Evolutionary conservation across 2,888 invertebrate genomes (phyloP).

Genomic region (Cheilosia soror): DNA sequence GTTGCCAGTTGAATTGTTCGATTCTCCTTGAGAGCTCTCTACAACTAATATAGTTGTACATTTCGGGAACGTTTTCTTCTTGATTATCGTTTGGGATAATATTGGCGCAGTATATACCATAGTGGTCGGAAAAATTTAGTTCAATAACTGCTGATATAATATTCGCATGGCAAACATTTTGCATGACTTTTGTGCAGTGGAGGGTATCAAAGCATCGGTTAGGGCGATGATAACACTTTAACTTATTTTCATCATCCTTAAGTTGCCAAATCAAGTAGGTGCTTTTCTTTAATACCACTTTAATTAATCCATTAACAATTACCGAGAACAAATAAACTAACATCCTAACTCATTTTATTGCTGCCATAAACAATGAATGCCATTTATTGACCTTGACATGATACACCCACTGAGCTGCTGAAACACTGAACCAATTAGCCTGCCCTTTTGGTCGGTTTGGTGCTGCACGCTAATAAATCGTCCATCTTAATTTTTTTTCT

Average conservation of each 20-base stretch:
- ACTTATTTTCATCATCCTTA: too few relatives aligned
- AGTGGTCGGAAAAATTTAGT: too few relatives aligned
- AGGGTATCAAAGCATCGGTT: too few relatives aligned
- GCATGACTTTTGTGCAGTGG: too few relatives aligned
- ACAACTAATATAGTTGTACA: not conserved
- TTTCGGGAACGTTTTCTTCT: not conserved
- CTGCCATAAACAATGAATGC: not conserved
- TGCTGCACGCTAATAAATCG: constrained; percentile 16
- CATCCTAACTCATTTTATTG: constrained; percentile 12
- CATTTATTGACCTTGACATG: constrained; percentile 31
- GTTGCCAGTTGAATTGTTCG: too few relatives aligned
- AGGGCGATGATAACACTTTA: not conserved
- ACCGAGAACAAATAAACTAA: not conserved
- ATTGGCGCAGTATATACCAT: too few relatives aligned
- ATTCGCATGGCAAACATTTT: too few relatives aligned
- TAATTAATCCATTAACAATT: too few relatives aligned
- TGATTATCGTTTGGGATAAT: not conserved
- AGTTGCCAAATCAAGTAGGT: too few relatives aligned
- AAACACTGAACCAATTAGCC: constrained; percentile 10
- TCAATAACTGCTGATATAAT: too few relatives aligned
- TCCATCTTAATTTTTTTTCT: constrained; percentile 9
- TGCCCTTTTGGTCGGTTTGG: not conserved
- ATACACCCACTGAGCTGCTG: not conserved
- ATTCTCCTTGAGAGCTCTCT: not conserved
- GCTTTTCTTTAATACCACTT: too few relatives aligned